Evolutionary conservation across 2,888 invertebrate genomes (phyloP).

Genomic region (Abscondita cerata): DNA sequence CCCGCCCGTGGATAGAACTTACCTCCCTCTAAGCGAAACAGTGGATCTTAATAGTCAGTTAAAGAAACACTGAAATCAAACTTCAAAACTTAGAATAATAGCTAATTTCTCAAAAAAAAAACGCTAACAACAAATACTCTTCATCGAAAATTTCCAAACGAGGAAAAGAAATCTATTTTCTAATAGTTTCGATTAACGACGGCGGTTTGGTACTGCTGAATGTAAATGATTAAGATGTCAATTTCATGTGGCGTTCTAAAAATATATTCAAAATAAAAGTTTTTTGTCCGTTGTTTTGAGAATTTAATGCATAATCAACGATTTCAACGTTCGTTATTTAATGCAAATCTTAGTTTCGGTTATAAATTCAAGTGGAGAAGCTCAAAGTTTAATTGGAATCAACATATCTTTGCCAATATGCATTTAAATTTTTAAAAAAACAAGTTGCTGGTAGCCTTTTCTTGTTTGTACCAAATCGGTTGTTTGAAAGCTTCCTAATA

Average conservation of each 20-base stretch:
- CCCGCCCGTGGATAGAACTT: conserved; percentile 47
- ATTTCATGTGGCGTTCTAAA: conserved; percentile 41
- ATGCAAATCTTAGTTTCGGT: conserved; percentile 39
- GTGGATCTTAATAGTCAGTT: conserved; percentile 19
- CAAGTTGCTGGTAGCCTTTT: too few relatives aligned
- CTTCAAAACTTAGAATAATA: conserved; percentile 1
- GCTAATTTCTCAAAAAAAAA: not conserved
- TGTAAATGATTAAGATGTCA: conserved; percentile 44
- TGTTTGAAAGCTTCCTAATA: too few relatives aligned
- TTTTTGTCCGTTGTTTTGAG: conserved; percentile 37
- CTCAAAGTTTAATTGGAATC: conserved; percentile 40
- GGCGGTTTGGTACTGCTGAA: conserved; percentile 23
- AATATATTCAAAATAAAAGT: conserved; percentile 42
- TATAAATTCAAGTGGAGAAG: conserved; percentile 39
- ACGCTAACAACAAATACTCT: not conserved
- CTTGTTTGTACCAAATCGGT: too few relatives aligned
- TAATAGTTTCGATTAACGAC: not conserved
- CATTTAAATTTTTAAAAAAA: conserved; percentile 13
- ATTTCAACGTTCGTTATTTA: conserved; percentile 24
- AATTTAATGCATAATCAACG: conserved; percentile 11
- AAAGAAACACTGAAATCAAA: not conserved
- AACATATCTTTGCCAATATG: conserved; percentile 10
- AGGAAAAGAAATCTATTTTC: too few relatives aligned
- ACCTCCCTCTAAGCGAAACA: conserved; percentile 37
- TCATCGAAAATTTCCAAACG: too few relatives aligned